These are phyloP conservation scores for Platerodrilus igneus DNA, from an alignment of 2,888 invertebrate genomes.

Conservation along the genomic window DNA sequence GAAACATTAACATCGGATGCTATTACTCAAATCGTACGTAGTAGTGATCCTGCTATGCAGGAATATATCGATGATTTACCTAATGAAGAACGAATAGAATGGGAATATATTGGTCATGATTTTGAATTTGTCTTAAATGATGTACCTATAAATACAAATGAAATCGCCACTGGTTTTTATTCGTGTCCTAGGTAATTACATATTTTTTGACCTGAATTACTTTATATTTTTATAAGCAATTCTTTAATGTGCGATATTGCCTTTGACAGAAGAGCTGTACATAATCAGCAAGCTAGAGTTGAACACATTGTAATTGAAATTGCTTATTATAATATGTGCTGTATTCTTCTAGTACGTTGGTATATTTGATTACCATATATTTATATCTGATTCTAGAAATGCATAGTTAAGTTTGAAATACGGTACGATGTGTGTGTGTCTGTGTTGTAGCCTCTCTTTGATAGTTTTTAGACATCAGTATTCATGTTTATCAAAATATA, in stretches of 20 bases:
- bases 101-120: conserved; percentile 55
- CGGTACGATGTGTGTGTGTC: too few relatives aligned
- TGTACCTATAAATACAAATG: conserved; percentile 56
- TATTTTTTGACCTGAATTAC: neutral
- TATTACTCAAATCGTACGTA: conserved; percentile 11
- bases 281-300: too few relatives aligned
- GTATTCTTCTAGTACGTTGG: too few relatives aligned
- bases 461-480: too few relatives aligned
- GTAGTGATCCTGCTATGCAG: conserved; percentile 31
- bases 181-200: conserved; percentile 48
- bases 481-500: too few relatives aligned
- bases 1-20: conserved; percentile 18
- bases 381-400: too few relatives aligned
- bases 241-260: neutral
- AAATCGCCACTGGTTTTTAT: conserved; percentile 47
- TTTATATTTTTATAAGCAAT: neutral
- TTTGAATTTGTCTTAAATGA: conserved; percentile 63
- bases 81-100: conserved; percentile 53
- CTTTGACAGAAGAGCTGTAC: too few relatives aligned
- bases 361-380: too few relatives aligned
- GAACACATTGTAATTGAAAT: too few relatives aligned
- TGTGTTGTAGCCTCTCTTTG: too few relatives aligned
- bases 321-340: too few relatives aligned
- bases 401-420: too few relatives aligned
- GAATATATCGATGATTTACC: conserved; percentile 52